A percentile compares a stretch with the other conserved stretches of the same genome.
These are phyloP conservation scores for Electrophaes corylata DNA, from an alignment of 2,888 invertebrate species.

Conservation along the genomic window DNA sequence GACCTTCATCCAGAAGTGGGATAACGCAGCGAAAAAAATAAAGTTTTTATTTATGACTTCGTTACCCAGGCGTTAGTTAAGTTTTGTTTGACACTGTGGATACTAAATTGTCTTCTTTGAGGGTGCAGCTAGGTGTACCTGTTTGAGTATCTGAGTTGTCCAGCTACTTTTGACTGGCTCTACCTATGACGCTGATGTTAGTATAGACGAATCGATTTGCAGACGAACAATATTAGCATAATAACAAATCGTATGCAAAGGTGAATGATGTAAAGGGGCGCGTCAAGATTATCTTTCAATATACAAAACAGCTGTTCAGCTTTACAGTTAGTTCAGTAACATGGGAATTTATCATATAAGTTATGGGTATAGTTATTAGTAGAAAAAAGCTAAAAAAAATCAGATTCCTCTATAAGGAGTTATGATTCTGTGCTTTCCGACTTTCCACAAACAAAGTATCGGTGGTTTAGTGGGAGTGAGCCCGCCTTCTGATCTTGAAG, in stretches of 20 bases:
- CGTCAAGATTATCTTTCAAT: slow-evolving; percentile 24
- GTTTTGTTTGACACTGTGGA: neutral
- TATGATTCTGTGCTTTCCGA: neutral
- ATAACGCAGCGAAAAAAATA: no score
- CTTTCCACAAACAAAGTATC: no score
- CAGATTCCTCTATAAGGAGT: neutral
- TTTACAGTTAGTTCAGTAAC: slow-evolving; percentile 22
- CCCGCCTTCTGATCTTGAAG: no score
- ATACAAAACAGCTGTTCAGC: slow-evolving; percentile 21
- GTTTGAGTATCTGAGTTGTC: neutral
- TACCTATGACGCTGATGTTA: neutral
- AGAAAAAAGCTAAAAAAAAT: neutral
- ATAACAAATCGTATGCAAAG: slow-evolving; percentile 33
- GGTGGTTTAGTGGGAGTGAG: no score
- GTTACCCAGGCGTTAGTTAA: no score
- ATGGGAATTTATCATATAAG: slow-evolving; percentile 17
- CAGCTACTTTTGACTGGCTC: slow-evolving; percentile 4
- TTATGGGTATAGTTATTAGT: slow-evolving; percentile 11
- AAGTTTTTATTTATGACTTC: no score
- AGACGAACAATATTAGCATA: slow-evolving; percentile 28
- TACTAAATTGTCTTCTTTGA: neutral
- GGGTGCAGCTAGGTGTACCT: neutral
- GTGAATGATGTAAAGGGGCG: slow-evolving; percentile 20
- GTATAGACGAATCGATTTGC: slow-evolving; percentile 8
- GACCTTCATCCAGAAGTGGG: no score